Conservation (phyloP, 2,797 vertebrate species). For the Aulostomus chinensis region DNA sequence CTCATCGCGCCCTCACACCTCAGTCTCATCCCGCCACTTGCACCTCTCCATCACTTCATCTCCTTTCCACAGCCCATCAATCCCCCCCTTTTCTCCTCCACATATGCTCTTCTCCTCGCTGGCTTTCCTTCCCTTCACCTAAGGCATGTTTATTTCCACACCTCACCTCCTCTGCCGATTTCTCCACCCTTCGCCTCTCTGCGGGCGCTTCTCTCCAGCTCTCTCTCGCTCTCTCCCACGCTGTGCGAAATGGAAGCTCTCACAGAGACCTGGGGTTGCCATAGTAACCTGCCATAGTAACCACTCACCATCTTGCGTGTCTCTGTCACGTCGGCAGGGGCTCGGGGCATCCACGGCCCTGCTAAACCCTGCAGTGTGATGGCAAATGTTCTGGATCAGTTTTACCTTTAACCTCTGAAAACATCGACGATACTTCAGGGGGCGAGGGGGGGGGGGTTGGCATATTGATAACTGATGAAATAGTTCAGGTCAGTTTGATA, state of each 20-base stretch:
- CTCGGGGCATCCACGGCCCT: constrained; percentile 57
- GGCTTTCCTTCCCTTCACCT: constrained; percentile 19
- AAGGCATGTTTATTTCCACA: constrained; percentile 52
- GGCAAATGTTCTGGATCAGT: constrained; percentile 1
- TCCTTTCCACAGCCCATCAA: constrained; percentile 10
- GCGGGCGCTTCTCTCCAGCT: constrained; percentile 58
- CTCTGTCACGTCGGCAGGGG: constrained; percentile 63
- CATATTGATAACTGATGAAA: too few relatives aligned
- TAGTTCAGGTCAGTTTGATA: too few relatives aligned
- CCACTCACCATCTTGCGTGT: constrained; percentile 78
- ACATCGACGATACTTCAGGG: too few relatives aligned
- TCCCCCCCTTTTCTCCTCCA: not conserved
- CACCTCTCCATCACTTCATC: constrained; percentile 47
- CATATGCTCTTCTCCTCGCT: not conserved
- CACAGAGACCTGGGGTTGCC: constrained; percentile 78
- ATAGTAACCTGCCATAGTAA: constrained; percentile 81
- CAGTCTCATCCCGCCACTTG: constrained; percentile 47
- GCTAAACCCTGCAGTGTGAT: constrained; percentile 20
- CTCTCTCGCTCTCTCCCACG: constrained; percentile 64
- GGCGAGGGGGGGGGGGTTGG: too few relatives aligned
- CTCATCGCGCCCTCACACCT: constrained; percentile 51
- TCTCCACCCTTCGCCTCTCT: constrained; percentile 65
- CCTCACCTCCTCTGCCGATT: constrained; percentile 59
- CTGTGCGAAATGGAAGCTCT: constrained; percentile 78
- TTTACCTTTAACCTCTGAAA: not conserved